Conservation (phyloP, 1,140 invertebrate genomes). For the Colletes latitarsis region DNA sequence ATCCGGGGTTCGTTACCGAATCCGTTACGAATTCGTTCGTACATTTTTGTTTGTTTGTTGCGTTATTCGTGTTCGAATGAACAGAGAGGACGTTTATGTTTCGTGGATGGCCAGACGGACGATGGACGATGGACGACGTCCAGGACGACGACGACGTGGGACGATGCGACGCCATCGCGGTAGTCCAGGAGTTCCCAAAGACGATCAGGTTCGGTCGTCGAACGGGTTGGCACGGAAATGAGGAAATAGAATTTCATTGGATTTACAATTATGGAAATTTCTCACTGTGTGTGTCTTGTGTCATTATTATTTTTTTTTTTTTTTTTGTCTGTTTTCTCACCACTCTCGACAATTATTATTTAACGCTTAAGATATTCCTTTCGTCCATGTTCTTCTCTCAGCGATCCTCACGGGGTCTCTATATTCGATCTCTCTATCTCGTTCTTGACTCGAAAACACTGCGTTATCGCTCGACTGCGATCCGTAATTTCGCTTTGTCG, state of each 20-base stretch:
- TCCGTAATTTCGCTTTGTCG: background rate
- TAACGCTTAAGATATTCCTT: conserved; percentile 1
- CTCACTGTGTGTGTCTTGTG: conserved; percentile 61
- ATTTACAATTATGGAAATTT: conserved; percentile 59
- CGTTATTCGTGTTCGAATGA: background rate
- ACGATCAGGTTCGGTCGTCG: conserved; percentile 49
- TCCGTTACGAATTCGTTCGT: conserved; percentile 30
- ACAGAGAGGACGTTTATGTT: background rate
- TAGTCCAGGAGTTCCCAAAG: conserved; percentile 27
- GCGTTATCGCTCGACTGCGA: background rate
- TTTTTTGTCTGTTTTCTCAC: conserved; percentile 41
- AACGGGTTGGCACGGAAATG: conserved; percentile 76
- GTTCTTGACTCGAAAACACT: conserved; percentile 7
- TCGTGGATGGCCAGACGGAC: conserved; percentile 24
- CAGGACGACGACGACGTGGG: conserved; percentile 22
- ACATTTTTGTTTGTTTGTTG: background rate
- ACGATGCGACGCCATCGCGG: conserved; percentile 35
- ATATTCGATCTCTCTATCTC: background rate
- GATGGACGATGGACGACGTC: conserved; percentile 24
- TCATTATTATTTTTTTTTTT: conserved; percentile 49
- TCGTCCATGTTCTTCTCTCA: conserved; percentile 23
- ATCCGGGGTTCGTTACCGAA: conserved; percentile 16
- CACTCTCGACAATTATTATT: conserved; percentile 3
- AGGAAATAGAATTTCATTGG: conserved; percentile 81
- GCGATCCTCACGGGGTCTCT: background rate